A percentile compares a stretch with the other conserved stretches of the same genome.
Conservation (phyloP, 2,888 invertebrate species). For the Parasteatoda lunata region DNA sequence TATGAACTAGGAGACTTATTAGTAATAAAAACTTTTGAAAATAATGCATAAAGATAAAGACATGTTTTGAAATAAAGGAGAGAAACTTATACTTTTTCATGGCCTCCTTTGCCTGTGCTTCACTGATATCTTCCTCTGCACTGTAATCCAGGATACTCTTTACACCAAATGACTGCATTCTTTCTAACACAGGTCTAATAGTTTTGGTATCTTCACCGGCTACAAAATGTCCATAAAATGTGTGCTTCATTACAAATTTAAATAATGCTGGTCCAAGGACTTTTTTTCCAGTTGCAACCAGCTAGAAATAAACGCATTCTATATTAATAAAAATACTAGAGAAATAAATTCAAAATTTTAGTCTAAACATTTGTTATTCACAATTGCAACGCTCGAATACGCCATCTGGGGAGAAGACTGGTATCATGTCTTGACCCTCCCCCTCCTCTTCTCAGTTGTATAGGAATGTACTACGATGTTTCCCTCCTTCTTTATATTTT, state of each 20-base stretch:
- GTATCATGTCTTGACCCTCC: too few relatives aligned
- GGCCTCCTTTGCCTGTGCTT: slow-evolving; percentile 92
- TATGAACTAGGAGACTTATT: too few relatives aligned
- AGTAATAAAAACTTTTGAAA: too few relatives aligned
- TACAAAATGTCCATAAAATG: slow-evolving; percentile 99
- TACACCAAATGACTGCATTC: slow-evolving; percentile 95
- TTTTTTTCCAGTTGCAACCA: slow-evolving; percentile 86
- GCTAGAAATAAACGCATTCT: slow-evolving; percentile 76
- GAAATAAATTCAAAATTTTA: too few relatives aligned
- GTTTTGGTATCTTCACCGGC: slow-evolving; percentile 92
- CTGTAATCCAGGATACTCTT: slow-evolving; percentile 99
- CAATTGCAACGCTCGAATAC: too few relatives aligned
- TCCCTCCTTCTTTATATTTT: too few relatives aligned
- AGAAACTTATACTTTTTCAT: slow-evolving; percentile 86
- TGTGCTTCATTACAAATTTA: slow-evolving; percentile 88
- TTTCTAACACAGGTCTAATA: slow-evolving; percentile 88
- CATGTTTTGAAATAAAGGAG: not conserved
- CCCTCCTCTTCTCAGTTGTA: too few relatives aligned
- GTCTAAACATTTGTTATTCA: too few relatives aligned
- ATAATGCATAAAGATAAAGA: too few relatives aligned
- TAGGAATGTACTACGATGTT: too few relatives aligned
- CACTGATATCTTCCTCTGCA: slow-evolving; percentile 95
- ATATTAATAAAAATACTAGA: too few relatives aligned
- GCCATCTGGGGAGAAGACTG: too few relatives aligned
- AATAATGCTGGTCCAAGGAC: slow-evolving; percentile 89